Conservation (phyloP, 2,113 vertebrate genomes). For the Dipodomys merriami region DNA sequence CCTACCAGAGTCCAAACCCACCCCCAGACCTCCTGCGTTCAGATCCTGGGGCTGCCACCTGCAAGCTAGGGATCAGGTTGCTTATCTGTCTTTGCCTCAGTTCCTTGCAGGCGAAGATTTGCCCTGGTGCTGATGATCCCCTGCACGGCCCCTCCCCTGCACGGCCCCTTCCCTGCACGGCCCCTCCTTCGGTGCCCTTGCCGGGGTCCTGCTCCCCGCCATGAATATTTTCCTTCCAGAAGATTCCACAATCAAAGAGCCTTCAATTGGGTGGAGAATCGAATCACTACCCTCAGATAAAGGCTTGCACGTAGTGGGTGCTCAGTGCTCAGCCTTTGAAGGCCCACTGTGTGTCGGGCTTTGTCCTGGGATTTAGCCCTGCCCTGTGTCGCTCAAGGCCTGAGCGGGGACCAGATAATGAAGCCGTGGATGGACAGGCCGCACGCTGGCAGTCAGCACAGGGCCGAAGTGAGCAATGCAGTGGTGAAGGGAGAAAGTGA, state of each 20-base stretch:
- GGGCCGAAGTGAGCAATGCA: neutral
- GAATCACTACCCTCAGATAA: fast-evolving
- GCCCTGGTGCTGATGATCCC: no score
- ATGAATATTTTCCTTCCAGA: neutral
- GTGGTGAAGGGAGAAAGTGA: neutral
- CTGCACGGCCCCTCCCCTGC: neutral
- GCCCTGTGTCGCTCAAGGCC: neutral
- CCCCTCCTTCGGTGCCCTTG: no score
- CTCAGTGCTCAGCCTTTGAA: neutral
- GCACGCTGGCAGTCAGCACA: neutral
- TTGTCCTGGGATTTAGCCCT: neutral
- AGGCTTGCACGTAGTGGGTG: neutral
- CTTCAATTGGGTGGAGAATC: neutral
- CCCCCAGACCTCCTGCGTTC: neutral
- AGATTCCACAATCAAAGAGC: neutral
- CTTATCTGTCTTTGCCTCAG: neutral
- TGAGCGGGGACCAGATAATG: neutral
- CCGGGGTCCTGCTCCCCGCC: no score
- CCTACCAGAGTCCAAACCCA: neutral
- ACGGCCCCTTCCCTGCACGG: neutral
- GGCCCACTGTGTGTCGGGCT: neutral
- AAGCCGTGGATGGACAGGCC: neutral
- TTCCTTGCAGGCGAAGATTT: neutral
- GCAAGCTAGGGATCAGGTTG: neutral
- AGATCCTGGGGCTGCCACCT: neutral